Conservation (phyloP, 2,888 invertebrate species). For the Polyommatus icarus region DNA sequence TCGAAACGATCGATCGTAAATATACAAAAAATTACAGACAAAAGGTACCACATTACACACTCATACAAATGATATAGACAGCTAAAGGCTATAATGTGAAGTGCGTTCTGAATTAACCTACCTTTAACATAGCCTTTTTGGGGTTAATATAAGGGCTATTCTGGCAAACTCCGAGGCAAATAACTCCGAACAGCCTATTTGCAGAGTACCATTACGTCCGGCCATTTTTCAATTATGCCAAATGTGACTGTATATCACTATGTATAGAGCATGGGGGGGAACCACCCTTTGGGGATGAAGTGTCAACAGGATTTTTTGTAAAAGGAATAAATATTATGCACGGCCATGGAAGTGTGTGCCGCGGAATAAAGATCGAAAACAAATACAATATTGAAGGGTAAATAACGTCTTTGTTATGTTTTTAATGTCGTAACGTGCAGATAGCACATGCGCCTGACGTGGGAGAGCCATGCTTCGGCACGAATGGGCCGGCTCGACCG, state of each 20-base stretch:
- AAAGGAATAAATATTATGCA: conserved; percentile 31
- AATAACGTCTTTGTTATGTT: neutral
- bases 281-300: conserved; percentile 24
- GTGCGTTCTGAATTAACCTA: neutral
- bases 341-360: conserved; percentile 36
- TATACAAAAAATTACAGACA: conserved; percentile 16
- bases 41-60: conserved; percentile 24
- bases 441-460: no score
- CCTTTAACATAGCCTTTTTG: neutral
- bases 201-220: conserved; percentile 63
- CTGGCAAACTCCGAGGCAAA: conserved; percentile 5
- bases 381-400: conserved; percentile 12
- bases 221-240: conserved; percentile 80
- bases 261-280: conserved; percentile 44
- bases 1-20: no score
- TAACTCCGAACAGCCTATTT: conserved; percentile 50
- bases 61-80: neutral
- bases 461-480: no score
- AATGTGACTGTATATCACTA: conserved; percentile 76
- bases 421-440: neutral
- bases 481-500: no score
- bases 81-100: neutral
- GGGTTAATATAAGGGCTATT: neutral
- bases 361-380: conserved; percentile 27
- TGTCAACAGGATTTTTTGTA: conserved; percentile 28